A percentile compares a stretch with the other conserved stretches of the same genome.
These are phyloP conservation scores for Gallinago solitaria DNA, from an alignment of 2,797 vertebrate genomes.

Conservation along the genomic window DNA sequence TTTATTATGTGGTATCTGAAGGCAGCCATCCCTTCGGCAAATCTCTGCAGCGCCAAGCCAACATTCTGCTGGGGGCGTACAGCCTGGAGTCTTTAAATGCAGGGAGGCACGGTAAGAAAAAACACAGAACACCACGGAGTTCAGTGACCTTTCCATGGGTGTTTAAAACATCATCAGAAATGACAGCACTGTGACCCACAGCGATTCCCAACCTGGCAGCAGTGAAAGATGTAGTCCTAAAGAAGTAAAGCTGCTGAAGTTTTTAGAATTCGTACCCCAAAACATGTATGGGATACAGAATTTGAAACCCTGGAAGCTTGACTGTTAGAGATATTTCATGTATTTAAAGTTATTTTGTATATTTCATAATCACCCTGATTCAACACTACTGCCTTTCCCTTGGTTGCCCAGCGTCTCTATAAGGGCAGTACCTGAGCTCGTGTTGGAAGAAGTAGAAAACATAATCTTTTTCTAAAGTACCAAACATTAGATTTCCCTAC, in stretches of 20 bases:
- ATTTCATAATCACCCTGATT: background rate
- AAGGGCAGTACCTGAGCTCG: background rate
- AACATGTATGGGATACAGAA: background rate
- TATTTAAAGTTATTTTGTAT: background rate
- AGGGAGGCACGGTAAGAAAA: conserved; percentile 86
- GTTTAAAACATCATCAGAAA: background rate
- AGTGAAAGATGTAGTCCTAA: background rate
- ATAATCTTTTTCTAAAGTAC: background rate
- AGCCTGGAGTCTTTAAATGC: conserved; percentile 84
- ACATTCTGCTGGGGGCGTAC: conserved; percentile 91
- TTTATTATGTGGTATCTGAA: conserved; percentile 93
- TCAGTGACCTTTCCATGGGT: background rate
- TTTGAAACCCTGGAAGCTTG: background rate
- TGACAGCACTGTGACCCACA: background rate
- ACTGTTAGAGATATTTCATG: background rate
- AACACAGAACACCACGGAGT: background rate
- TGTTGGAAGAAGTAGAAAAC: background rate
- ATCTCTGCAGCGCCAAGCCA: conserved; percentile 95
- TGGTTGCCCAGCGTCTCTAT: background rate
- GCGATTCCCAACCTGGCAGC: background rate
- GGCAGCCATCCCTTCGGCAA: conserved; percentile 96
- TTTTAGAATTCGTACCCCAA: background rate
- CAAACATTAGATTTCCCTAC: background rate
- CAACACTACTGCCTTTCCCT: background rate
- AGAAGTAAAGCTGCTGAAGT: background rate